phyloP scores from a whole-genome alignment of 2,113 vertebrate genomes.

The Stigmatopora argus region DNA sequence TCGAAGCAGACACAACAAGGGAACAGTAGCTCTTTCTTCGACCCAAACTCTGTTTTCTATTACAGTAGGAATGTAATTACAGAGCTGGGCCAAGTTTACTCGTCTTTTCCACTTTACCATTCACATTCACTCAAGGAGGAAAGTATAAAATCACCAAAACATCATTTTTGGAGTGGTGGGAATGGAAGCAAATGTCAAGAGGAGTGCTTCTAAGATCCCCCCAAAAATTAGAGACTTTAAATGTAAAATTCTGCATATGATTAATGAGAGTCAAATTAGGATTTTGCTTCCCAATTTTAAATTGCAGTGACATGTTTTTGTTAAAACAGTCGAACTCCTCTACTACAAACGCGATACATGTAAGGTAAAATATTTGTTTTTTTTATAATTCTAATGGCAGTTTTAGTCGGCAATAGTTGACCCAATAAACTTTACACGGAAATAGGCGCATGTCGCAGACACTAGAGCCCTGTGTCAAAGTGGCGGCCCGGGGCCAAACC shows the following conservation, averaged over 20 bases:
- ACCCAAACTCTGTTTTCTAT: constrained; percentile 58
- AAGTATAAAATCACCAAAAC: constrained; percentile 42
- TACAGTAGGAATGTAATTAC: constrained; percentile 63
- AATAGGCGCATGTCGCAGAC: too few species aligned
- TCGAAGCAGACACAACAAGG: constrained; percentile 19
- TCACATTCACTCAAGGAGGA: constrained; percentile 17
- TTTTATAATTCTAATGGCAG: too few species aligned
- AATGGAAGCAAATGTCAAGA: constrained; percentile 54
- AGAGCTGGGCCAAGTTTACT: constrained; percentile 36
- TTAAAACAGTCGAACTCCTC: too few species aligned
- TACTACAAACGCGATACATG: too few species aligned
- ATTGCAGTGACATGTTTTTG: not conserved
- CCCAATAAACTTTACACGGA: too few species aligned
- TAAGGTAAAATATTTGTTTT: too few species aligned
- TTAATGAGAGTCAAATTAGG: constrained; percentile 13
- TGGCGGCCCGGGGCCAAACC: too few species aligned
- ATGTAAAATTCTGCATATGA: constrained; percentile 16
- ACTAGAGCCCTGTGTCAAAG: too few species aligned
- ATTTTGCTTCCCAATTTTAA: not conserved
- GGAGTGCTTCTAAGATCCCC: constrained; percentile 15
- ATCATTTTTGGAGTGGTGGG: constrained; percentile 50
- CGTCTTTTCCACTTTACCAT: constrained; percentile 10
- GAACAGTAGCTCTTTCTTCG: constrained; percentile 68
- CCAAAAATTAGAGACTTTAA: constrained; percentile 30
- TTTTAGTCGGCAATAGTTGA: too few species aligned